phyloP scores from a whole-genome alignment of 2,888 invertebrate species.

The Syrphus vitripennis region DNA sequence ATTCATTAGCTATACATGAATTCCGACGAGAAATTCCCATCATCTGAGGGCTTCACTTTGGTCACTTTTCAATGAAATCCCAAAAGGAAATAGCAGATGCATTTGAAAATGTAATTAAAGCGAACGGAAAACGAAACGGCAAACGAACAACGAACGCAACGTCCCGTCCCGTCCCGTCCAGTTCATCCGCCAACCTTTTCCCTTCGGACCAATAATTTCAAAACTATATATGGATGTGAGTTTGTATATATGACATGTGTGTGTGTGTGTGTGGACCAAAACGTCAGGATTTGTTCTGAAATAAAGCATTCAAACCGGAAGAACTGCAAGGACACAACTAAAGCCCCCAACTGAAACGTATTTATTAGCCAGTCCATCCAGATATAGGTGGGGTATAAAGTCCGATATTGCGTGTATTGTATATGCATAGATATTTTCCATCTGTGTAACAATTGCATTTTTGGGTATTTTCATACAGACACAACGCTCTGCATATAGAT shows the following conservation, averaged over 20 bases:
- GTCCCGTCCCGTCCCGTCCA: no score
- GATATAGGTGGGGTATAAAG: not conserved
- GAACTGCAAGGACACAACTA: constrained; percentile 52
- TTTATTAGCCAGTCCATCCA: constrained; percentile 63
- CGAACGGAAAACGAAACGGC: constrained; percentile 40
- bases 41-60: constrained; percentile 55
- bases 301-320: constrained; percentile 68
- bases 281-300: constrained; percentile 47
- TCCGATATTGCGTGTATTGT: constrained; percentile 16
- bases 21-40: constrained; percentile 60
- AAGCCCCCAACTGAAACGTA: constrained; percentile 55
- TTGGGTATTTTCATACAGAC: constrained; percentile 46
- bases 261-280: not conserved
- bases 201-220: constrained; percentile 12
- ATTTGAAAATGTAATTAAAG: constrained; percentile 72
- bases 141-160: constrained; percentile 41
- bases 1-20: constrained; percentile 70
- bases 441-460: constrained; percentile 69
- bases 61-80: constrained; percentile 69
- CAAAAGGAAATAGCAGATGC: constrained; percentile 69
- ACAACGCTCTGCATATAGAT: constrained; percentile 24
- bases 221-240: not conserved
- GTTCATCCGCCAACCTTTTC: not conserved
- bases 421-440: constrained; percentile 46
- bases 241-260: not conserved